Conservation (phyloP, 2,888 invertebrate species). For the Apotomis turbidana region DNA sequence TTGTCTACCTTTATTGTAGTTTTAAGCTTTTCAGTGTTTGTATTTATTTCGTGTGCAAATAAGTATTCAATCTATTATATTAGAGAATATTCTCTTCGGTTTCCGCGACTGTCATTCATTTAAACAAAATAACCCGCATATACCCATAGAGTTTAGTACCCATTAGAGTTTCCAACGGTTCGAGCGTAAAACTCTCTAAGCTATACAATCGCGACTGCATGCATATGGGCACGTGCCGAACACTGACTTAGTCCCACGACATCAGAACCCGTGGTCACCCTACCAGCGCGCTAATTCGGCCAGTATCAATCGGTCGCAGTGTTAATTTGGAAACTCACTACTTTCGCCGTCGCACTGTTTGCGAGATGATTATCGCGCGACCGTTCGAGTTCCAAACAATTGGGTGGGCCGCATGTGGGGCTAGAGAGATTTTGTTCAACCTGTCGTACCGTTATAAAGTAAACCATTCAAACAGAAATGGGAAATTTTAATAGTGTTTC, state of each 20-base stretch:
- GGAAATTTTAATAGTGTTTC: too few species aligned
- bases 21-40: too few species aligned
- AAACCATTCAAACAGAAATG: background rate
- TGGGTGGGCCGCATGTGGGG: slow-evolving; percentile 38
- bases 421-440: slow-evolving; percentile 9
- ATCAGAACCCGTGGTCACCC: slow-evolving; percentile 44
- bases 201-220: too few species aligned
- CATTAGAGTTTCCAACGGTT: too few species aligned
- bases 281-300: slow-evolving; percentile 68
- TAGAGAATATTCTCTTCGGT: too few species aligned
- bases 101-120: too few species aligned
- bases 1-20: too few species aligned
- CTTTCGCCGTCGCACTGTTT: slow-evolving; percentile 57
- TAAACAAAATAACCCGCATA: too few species aligned
- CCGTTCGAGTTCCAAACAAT: slow-evolving; percentile 38
- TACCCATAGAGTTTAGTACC: too few species aligned
- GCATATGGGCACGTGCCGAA: background rate
- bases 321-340: slow-evolving; percentile 63
- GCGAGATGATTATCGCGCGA: slow-evolving; percentile 53
- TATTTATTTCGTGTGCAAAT: too few species aligned
- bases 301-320: slow-evolving; percentile 65
- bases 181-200: too few species aligned
- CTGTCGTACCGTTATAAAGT: slow-evolving; percentile 8
- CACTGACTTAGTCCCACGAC: background rate
- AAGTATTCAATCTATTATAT: too few species aligned